These are phyloP conservation scores for Phyllostomus discolor DNA, from an alignment of 2,113 vertebrate genomes.

Conservation along the genomic window DNA sequence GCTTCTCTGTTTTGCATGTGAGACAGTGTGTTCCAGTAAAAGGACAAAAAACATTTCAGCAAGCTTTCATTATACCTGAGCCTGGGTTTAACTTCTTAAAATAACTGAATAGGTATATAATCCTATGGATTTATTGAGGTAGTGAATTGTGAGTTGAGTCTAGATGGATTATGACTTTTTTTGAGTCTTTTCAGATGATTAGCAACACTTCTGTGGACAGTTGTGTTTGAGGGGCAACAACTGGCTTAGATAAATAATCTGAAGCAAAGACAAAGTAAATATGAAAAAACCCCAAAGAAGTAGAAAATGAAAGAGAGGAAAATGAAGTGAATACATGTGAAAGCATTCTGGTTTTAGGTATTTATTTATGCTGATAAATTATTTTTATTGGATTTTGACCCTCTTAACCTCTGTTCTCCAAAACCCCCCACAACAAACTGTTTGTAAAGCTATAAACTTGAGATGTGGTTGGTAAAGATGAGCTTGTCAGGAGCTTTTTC, in stretches of 20 bases:
- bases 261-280: neutral
- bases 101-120: conserved; percentile 57
- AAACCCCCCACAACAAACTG: neutral
- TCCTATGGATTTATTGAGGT: conserved; percentile 64
- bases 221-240: conserved; percentile 46
- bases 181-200: conserved; percentile 53
- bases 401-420: too few relatives aligned
- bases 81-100: conserved; percentile 56
- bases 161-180: conserved; percentile 30
- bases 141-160: conserved; percentile 48
- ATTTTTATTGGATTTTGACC: neutral
- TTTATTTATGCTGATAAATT: neutral
- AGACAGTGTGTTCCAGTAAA: conserved; percentile 50
- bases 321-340: neutral
- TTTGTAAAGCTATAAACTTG: conserved; percentile 12
- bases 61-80: conserved; percentile 57
- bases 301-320: neutral
- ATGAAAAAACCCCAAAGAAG: neutral
- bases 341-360: neutral
- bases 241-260: conserved; percentile 4
- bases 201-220: conserved; percentile 39
- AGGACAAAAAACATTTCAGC: conserved; percentile 61
- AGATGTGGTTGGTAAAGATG: conserved; percentile 13
- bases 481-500: conserved; percentile 47
- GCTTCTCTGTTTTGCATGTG: conserved; percentile 52